Evolutionary conservation across 2,888 invertebrate species (phyloP).

Genomic region (Nomada flava): DNA sequence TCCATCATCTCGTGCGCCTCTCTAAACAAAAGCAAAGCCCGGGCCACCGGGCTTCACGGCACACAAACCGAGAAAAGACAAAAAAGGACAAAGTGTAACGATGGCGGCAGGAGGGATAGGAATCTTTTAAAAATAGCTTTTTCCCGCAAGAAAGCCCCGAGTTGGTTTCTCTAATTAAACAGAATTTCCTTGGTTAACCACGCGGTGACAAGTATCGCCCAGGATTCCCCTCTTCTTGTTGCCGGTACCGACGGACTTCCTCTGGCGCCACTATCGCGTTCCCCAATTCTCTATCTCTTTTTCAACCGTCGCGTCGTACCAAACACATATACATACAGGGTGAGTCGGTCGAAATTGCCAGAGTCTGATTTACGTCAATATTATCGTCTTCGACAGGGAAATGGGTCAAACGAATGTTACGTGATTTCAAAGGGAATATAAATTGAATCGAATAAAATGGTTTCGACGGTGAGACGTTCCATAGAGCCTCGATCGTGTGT

Average conservation of each 20-base stretch:
- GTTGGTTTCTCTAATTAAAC: constrained; percentile 68
- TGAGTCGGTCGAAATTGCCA: background rate
- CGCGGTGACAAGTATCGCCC: constrained; percentile 28
- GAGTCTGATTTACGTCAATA: background rate
- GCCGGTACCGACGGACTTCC: constrained; percentile 5
- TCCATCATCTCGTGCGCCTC: constrained; percentile 42
- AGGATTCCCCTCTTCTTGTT: constrained; percentile 27
- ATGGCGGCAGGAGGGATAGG: constrained; percentile 9
- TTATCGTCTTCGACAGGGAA: background rate
- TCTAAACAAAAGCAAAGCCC: constrained; percentile 60
- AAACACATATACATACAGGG: background rate
- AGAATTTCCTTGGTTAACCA: constrained; percentile 65
- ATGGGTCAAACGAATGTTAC: constrained; percentile 12
- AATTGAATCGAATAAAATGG: constrained; percentile 13
- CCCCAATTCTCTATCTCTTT: background rate
- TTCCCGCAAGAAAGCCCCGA: constrained; percentile 57
- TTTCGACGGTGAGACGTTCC: background rate
- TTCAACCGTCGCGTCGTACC: no score
- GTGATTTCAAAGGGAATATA: constrained; percentile 11
- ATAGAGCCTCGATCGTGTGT: background rate
- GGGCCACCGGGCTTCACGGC: constrained; percentile 20
- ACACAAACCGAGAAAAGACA: constrained; percentile 1
- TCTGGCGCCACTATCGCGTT: background rate
- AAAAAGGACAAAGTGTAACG: constrained; percentile 20
- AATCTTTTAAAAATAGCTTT: constrained; percentile 68